These are phyloP conservation scores for Drosophila burlai DNA, from an alignment of 1,140 invertebrate species.

Conservation along the genomic window DNA sequence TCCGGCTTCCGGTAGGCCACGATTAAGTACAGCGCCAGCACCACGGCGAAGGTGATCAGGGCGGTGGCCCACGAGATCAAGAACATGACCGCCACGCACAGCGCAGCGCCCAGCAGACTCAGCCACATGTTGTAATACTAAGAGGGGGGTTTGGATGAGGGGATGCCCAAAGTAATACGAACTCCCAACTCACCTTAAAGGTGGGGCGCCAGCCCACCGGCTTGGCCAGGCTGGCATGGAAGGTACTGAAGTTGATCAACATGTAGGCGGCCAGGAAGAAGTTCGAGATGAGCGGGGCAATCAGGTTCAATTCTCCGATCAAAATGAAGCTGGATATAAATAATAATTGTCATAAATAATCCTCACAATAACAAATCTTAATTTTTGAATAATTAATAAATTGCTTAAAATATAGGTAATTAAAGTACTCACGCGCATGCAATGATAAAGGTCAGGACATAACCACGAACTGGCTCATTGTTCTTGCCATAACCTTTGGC, in stretches of 20 bases:
- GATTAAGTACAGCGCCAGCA: slow-evolving; percentile 94
- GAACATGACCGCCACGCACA: slow-evolving; percentile 98
- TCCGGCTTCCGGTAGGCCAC: slow-evolving; percentile 94
- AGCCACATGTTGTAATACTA: slow-evolving; percentile 99
- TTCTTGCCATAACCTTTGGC: slow-evolving; percentile 96
- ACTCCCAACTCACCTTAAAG: slow-evolving; percentile 88
- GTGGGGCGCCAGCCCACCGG: slow-evolving; percentile 95
- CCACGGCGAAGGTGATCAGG: slow-evolving; percentile 93
- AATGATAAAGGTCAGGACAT: slow-evolving; percentile 96
- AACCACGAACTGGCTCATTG: slow-evolving; percentile 96
- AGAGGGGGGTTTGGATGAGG: neutral
- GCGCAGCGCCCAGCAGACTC: slow-evolving; percentile 93
- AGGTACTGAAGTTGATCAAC: slow-evolving; percentile 98
- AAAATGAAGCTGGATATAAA: slow-evolving; percentile 78
- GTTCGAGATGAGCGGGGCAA: slow-evolving; percentile 98
- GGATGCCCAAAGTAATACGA: fast-evolving
- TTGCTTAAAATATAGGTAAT: neutral
- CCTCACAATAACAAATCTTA: neutral
- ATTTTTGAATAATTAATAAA: neutral
- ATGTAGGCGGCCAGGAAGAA: slow-evolving; percentile 99
- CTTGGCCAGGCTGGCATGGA: slow-evolving; percentile 95
- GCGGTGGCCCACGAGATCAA: slow-evolving; percentile 97
- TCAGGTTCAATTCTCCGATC: slow-evolving; percentile 94
- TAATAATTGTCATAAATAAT: neutral
- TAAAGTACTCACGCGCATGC: slow-evolving; percentile 91